phyloP scores from a whole-genome alignment of 2,888 invertebrate species.

The Dermolepida albohirtum region DNA sequence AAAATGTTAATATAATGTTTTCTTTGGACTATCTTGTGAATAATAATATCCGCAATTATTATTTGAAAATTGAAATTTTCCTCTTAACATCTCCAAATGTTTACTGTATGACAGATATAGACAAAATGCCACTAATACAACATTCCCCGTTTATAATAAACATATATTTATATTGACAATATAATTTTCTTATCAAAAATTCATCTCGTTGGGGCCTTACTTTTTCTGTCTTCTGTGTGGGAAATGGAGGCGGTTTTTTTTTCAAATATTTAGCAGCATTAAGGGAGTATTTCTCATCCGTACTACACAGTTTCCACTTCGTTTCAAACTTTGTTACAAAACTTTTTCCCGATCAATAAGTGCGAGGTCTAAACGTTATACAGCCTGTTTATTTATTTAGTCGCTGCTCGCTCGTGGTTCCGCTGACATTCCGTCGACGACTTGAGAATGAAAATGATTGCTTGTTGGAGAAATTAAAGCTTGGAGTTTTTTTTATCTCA shows the following conservation, averaged over 20 bases:
- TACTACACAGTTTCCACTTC: conserved; percentile 42
- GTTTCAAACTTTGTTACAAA: conserved; percentile 43
- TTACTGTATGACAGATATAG: too few relatives aligned
- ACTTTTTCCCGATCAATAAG: conserved; percentile 44
- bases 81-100: too few relatives aligned
- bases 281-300: conserved; percentile 43
- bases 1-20: too few relatives aligned
- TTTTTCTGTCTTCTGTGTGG: neutral
- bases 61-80: too few relatives aligned
- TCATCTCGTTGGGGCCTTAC: too few relatives aligned
- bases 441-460: conserved; percentile 22
- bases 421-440: conserved; percentile 15
- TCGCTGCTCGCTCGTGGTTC: conserved; percentile 13
- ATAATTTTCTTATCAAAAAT: too few relatives aligned
- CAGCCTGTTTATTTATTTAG: conserved; percentile 44
- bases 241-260: conserved; percentile 33
- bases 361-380: conserved; percentile 44
- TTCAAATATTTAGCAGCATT: conserved; percentile 44
- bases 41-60: too few relatives aligned
- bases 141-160: too few relatives aligned
- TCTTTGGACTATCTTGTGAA: too few relatives aligned
- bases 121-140: too few relatives aligned
- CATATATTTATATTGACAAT: too few relatives aligned
- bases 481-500: conserved; percentile 22
- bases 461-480: conserved; percentile 28